Conservation (phyloP, 1,140 invertebrate species). For the Nymphalis io region DNA sequence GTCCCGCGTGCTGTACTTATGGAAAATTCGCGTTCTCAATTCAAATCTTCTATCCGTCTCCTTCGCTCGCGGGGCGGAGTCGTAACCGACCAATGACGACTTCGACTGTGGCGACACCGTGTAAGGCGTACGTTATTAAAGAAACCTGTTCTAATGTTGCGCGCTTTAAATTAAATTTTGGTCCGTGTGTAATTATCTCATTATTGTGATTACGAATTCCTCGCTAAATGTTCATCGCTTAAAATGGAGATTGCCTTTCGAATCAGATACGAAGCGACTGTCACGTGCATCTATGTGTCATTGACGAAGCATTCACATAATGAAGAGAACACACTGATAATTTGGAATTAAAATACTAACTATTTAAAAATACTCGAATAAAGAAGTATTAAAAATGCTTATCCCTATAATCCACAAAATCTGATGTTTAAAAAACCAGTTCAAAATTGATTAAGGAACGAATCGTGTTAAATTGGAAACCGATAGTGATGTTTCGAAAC, state of each 20-base stretch:
- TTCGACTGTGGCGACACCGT: slow-evolving; percentile 74
- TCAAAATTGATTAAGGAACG: slow-evolving; percentile 80
- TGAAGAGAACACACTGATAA: not conserved
- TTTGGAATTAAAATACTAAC: too few species aligned
- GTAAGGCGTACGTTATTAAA: slow-evolving; percentile 80
- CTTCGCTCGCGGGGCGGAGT: slow-evolving; percentile 76
- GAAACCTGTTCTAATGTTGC: slow-evolving; percentile 81
- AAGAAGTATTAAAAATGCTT: too few species aligned
- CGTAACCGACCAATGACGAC: slow-evolving; percentile 75
- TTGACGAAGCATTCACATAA: slow-evolving; percentile 1
- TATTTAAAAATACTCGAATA: not conserved
- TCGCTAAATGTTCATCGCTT: slow-evolving; percentile 75
- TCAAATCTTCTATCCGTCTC: slow-evolving; percentile 77
- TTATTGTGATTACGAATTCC: slow-evolving; percentile 79
- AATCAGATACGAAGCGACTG: slow-evolving; percentile 13
- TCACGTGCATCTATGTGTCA: not conserved
- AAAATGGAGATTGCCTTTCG: slow-evolving; percentile 66
- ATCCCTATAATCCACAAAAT: slow-evolving; percentile 41
- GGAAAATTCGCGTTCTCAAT: slow-evolving; percentile 79
- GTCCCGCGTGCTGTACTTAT: slow-evolving; percentile 79
- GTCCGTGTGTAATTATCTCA: slow-evolving; percentile 80
- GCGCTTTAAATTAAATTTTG: slow-evolving; percentile 81
- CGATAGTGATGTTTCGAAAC: slow-evolving; percentile 80
- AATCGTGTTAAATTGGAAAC: slow-evolving; percentile 80
- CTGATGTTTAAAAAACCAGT: slow-evolving; percentile 41